These are phyloP conservation scores for Anastrepha obliqua DNA, from an alignment of 1,140 invertebrate genomes.

Conservation along the genomic window DNA sequence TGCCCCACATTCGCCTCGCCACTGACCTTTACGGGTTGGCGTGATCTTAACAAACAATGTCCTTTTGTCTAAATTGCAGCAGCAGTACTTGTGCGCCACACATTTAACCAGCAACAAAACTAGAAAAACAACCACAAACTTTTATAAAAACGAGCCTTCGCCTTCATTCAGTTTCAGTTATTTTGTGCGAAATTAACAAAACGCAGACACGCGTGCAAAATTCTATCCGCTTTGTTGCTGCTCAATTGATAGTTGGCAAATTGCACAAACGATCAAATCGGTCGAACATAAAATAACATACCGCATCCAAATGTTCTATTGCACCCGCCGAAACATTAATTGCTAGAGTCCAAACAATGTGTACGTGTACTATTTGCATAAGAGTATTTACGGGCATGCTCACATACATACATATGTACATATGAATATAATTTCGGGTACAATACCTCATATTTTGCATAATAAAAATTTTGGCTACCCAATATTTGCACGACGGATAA, in stretches of 20 bases:
- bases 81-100: background rate
- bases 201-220: slow-evolving; percentile 41
- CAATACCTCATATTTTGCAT: slow-evolving; percentile 46
- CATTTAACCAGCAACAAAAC: background rate
- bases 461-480: slow-evolving; percentile 25
- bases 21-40: slow-evolving; percentile 12
- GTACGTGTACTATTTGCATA: slow-evolving; percentile 4
- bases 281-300: slow-evolving; percentile 21
- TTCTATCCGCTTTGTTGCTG: slow-evolving; percentile 10
- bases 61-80: background rate
- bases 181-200: slow-evolving; percentile 8
- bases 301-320: slow-evolving; percentile 13
- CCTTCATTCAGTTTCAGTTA: slow-evolving; percentile 15
- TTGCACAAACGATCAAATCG: slow-evolving; percentile 41
- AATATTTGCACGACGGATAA: slow-evolving; percentile 13
- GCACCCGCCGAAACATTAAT: slow-evolving; percentile 27
- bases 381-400: background rate
- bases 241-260: slow-evolving; percentile 49
- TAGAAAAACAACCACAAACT: background rate
- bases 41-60: slow-evolving; percentile 9
- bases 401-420: background rate
- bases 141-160: slow-evolving; percentile 21
- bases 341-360: slow-evolving; percentile 7
- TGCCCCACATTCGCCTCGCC: slow-evolving; percentile 1
- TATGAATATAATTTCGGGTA: background rate